These are phyloP conservation scores for Platerodrilus igneus DNA, from an alignment of 2,888 invertebrate genomes.

Conservation along the genomic window DNA sequence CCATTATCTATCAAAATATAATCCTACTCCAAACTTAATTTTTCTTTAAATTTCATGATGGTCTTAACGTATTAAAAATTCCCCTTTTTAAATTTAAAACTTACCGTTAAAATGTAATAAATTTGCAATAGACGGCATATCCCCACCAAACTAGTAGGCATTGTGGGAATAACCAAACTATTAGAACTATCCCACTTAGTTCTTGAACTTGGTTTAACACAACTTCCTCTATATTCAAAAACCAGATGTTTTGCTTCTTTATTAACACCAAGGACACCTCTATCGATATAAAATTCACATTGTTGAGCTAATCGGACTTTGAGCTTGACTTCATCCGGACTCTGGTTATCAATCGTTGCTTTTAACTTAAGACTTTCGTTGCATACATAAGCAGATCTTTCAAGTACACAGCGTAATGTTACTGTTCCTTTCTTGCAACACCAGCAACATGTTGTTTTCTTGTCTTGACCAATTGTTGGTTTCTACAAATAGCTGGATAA, in stretches of 20 bases:
- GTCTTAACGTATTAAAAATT: no score
- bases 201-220: constrained; percentile 56
- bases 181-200: constrained; percentile 64
- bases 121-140: constrained; percentile 63
- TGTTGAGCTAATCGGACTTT: constrained; percentile 53
- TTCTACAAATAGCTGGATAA: constrained; percentile 48
- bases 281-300: constrained; percentile 71
- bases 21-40: no score
- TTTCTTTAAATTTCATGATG: no score
- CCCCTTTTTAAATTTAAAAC: constrained; percentile 18
- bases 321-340: constrained; percentile 42
- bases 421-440: constrained; percentile 69
- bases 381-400: constrained; percentile 70
- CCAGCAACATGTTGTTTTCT: constrained; percentile 63
- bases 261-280: constrained; percentile 66
- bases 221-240: constrained; percentile 64
- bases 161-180: constrained; percentile 64
- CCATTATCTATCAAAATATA: no score
- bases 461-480: constrained; percentile 60
- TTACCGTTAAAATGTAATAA: constrained; percentile 68
- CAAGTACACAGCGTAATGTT: constrained; percentile 61
- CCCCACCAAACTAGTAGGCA: constrained; percentile 70
- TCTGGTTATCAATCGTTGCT: constrained; percentile 66
- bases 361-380: constrained; percentile 65
- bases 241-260: constrained; percentile 66